phyloP scores from a whole-genome alignment of 2,797 vertebrate species.

The Gymnopithys bicolor region DNA sequence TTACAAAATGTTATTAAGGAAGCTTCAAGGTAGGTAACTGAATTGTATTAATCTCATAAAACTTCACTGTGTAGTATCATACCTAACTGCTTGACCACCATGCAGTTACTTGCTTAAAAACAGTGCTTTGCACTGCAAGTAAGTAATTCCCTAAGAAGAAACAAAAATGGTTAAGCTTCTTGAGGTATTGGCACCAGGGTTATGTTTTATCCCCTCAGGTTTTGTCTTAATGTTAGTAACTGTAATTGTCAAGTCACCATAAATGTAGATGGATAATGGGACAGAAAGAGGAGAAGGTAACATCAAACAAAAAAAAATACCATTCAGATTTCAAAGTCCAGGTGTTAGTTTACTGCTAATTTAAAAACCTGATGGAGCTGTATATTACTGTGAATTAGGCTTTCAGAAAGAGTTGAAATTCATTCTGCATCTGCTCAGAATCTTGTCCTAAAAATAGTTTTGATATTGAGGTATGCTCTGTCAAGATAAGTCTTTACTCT shows the following conservation, averaged over 20 bases:
- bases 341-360: background rate
- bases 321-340: background rate
- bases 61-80: background rate
- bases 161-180: background rate
- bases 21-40: conserved; percentile 86
- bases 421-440: background rate
- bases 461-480: background rate
- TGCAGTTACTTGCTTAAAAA: background rate
- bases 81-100: background rate
- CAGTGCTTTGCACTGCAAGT: background rate
- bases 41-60: background rate
- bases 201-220: background rate
- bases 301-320: background rate
- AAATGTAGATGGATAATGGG: background rate
- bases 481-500: background rate
- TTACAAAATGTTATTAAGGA: conserved; percentile 96
- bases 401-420: background rate
- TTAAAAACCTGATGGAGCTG: background rate
- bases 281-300: background rate
- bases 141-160: background rate
- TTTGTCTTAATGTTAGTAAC: background rate
- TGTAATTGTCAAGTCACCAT: background rate
- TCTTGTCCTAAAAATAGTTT: background rate
- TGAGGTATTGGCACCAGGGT: background rate
- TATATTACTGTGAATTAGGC: background rate